Evolutionary conservation across 2,888 invertebrate species (phyloP), one percentile per base, ranked within the genome.

Genomic region (Physocephala rufipes): DNA sequence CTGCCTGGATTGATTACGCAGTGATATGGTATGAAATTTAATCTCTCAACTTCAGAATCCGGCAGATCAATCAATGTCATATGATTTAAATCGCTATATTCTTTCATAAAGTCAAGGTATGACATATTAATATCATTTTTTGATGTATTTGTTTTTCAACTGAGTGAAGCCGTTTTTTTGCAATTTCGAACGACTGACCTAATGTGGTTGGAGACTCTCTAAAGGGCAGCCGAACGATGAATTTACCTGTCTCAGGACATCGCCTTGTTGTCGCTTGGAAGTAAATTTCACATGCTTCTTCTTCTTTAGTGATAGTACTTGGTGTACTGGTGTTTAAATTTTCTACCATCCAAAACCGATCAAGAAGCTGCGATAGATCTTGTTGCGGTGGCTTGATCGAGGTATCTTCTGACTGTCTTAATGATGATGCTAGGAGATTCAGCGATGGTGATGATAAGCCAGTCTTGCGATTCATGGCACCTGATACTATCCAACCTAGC

Each of bases 401-500:
- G 13, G 49, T 49, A 9, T 4, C 9, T 36, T 36, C 4, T 36
- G 36, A 36, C 5, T 4, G 9, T 9, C 5, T 7, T 9, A 19
- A 15, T 43, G 55, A 28, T 9, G 45, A n/a, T 26, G 24, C 2
- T 9, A 24, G 49, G 4, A 51, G 24, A 3, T 12, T 26, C 24
- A 36, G 49, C n/a, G 2, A 49, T 1, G 4, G 1, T 5, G 49
- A 49, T 4, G 49, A 49, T 16, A 67, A 21, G 16, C 49, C 13
- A n/a, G 49, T 19, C 30, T 24, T 28, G 53, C 7, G 30, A 69
- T 69, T 16, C 5, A 49, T 62, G 15, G 2, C 70, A 5, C 49
- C 74, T 7, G 72, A 68, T n/a, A 74, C 70, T 58, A 72, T 21
- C 71, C 70, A 71, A 2, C 71, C 71, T 28, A 71, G 45, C 15